Evolutionary conservation across 2,113 vertebrate species (phyloP).

Genomic region (Pterocles burchelli): DNA sequence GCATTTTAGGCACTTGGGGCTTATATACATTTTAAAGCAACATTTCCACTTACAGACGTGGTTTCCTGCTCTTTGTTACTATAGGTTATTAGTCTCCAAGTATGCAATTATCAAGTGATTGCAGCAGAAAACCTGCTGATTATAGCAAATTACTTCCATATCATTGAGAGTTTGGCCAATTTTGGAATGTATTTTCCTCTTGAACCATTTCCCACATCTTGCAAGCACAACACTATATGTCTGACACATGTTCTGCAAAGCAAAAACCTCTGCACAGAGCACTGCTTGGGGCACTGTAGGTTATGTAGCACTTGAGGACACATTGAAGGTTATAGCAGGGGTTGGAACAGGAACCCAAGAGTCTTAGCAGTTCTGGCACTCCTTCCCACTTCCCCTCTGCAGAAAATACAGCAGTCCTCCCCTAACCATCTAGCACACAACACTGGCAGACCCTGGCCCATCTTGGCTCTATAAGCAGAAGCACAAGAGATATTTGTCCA

Average conservation of each 20-base stretch:
- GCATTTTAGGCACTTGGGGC: background rate
- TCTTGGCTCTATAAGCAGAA: background rate
- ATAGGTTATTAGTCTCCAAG: constrained; percentile 19
- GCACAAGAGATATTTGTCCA: background rate
- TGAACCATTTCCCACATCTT: background rate
- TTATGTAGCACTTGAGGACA: background rate
- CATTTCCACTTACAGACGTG: background rate
- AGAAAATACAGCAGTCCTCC: background rate
- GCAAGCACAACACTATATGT: background rate
- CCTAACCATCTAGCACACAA: background rate
- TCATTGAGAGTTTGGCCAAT: background rate
- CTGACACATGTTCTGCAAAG: background rate
- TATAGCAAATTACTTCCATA: constrained; percentile 21
- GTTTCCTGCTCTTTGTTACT: constrained; percentile 15
- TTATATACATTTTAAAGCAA: background rate
- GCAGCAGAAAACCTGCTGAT: constrained; percentile 6
- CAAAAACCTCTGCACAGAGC: background rate
- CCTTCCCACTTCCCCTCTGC: background rate
- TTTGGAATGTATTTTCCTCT: background rate
- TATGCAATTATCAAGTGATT: constrained; percentile 28
- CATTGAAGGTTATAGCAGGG: background rate
- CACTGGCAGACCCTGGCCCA: background rate
- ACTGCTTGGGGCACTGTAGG: background rate
- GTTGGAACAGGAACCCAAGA: background rate
- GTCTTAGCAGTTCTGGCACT: background rate